A percentile compares a stretch with the other conserved stretches of the same genome.
Conservation (phyloP, 2,797 vertebrate genomes). For the Vireo griseus region DNA sequence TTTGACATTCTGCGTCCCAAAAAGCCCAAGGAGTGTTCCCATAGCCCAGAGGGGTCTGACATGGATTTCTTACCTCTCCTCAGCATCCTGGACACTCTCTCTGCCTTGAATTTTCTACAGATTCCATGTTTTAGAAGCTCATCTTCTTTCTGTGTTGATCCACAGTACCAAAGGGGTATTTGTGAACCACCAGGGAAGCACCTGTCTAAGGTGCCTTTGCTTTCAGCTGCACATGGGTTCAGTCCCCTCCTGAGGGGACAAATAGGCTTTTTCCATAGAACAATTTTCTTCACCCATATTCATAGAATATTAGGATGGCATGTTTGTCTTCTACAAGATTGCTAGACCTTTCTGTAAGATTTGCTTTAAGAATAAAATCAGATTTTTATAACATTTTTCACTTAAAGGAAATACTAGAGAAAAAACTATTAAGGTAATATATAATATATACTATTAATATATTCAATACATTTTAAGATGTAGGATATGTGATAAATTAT, state of each 20-base stretch:
- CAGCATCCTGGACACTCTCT: neutral
- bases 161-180: neutral
- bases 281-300: neutral
- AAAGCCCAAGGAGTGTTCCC: neutral
- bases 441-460: neutral
- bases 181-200: accelerated
- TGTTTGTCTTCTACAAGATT: neutral
- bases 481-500: neutral
- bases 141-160: neutral
- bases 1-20: neutral
- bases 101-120: neutral
- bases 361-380: neutral
- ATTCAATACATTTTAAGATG: accelerated
- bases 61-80: neutral
- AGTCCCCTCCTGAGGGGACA: neutral
- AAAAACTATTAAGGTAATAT: neutral
- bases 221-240: accelerated
- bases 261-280: neutral
- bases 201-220: neutral
- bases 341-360: neutral
- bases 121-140: neutral
- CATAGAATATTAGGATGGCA: neutral
- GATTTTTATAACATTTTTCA: neutral
- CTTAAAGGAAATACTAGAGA: neutral
- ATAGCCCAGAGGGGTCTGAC: neutral